These are phyloP conservation scores for Eupithecia inturbata DNA, from an alignment of 2,888 invertebrate genomes.

Conservation along the genomic window DNA sequence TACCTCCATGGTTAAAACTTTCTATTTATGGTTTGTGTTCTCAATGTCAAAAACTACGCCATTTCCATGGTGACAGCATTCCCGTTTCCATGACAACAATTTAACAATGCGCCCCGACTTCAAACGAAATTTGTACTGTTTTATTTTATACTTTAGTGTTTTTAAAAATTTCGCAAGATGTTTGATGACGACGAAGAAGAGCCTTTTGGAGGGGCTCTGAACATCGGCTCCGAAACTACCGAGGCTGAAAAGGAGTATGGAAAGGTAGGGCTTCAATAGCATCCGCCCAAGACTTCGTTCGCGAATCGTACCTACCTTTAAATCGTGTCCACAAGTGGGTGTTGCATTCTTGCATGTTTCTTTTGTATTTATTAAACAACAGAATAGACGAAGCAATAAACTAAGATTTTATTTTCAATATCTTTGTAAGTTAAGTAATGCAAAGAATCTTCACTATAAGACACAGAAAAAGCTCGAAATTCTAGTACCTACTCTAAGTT, in stretches of 20 bases:
- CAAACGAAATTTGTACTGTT: constrained; percentile 43
- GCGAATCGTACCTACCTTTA: background rate
- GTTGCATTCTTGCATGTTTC: background rate
- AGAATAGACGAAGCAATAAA: no score
- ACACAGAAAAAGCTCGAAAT: no score
- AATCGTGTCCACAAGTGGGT: background rate
- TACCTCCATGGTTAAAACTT: background rate
- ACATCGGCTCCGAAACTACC: constrained; percentile 72
- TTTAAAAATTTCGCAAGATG: constrained; percentile 47
- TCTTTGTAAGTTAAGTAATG: no score
- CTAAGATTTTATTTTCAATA: no score
- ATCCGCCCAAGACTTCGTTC: background rate
- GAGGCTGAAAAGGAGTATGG: constrained; percentile 76
- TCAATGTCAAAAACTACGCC: constrained; percentile 10
- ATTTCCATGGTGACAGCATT: constrained; percentile 47
- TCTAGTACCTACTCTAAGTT: no score
- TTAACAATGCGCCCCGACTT: constrained; percentile 11
- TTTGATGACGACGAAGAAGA: constrained; percentile 63
- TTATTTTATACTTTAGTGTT: constrained; percentile 44
- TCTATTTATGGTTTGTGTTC: background rate
- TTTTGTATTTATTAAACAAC: background rate
- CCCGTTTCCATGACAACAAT: constrained; percentile 44
- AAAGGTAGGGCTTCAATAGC: constrained; percentile 53
- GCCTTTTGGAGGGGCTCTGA: constrained; percentile 61
- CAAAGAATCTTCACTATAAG: no score